Conservation (phyloP, 2,113 vertebrate species). For the Sebastes schlegelii region DNA sequence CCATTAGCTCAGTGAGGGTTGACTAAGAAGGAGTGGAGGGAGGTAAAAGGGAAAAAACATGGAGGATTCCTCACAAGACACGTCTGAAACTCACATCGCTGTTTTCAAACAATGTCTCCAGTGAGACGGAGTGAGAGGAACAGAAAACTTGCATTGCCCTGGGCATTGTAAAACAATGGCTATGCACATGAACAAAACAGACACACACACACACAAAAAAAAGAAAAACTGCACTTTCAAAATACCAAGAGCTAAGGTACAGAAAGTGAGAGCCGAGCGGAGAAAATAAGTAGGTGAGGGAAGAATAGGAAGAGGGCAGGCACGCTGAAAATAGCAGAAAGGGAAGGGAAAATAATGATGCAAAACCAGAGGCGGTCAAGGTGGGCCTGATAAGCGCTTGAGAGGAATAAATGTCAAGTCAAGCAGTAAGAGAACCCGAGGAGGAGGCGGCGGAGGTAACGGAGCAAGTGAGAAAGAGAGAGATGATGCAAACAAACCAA, state of each 20-base stretch:
- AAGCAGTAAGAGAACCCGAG: slow-evolving; percentile 49
- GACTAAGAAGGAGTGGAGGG: slow-evolving; percentile 4
- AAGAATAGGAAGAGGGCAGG: slow-evolving; percentile 56
- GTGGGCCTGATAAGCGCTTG: slow-evolving; percentile 64
- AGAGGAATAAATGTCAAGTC: slow-evolving; percentile 73
- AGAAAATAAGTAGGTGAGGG: slow-evolving; percentile 60
- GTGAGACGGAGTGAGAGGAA: slow-evolving; percentile 58
- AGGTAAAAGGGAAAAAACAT: slow-evolving; percentile 3
- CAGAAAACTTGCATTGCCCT: slow-evolving; percentile 66
- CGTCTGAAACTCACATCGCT: slow-evolving; percentile 45
- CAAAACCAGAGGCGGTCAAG: slow-evolving; percentile 71
- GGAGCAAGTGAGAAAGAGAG: slow-evolving; percentile 36
- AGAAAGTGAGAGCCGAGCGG: slow-evolving; percentile 39
- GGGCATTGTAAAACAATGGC: slow-evolving; percentile 68
- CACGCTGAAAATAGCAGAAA: slow-evolving; percentile 57
- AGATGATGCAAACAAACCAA: slow-evolving; percentile 48
- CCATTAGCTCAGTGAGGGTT: slow-evolving; percentile 25
- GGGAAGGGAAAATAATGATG: slow-evolving; percentile 74
- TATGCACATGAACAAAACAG: slow-evolving; percentile 63
- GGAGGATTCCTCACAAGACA: slow-evolving; percentile 46
- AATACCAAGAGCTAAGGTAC: slow-evolving; percentile 59
- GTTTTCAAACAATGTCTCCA: slow-evolving; percentile 68
- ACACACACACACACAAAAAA: background rate
- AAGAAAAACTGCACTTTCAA: slow-evolving; percentile 49
- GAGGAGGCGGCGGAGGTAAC: slow-evolving; percentile 28